A percentile compares a stretch with the other conserved stretches of the same genome.
Conservation (phyloP, 1,140 invertebrate genomes). For the Drosophila kurseongensis region DNA sequence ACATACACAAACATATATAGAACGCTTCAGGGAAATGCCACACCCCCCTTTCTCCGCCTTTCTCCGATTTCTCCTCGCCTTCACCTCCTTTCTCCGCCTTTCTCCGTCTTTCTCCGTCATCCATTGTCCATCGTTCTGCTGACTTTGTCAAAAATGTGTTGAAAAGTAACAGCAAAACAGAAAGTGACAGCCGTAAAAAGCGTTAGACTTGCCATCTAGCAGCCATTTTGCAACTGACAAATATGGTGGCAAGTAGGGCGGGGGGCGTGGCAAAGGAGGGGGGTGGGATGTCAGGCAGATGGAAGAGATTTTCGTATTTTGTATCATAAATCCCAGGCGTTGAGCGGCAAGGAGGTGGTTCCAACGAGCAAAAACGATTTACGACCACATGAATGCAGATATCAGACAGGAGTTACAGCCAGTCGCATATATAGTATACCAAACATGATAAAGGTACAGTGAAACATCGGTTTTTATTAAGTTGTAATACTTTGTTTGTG, state of each 20-base stretch:
- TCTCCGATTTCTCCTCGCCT: background rate
- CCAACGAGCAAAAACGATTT: conserved; percentile 37
- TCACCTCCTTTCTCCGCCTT: background rate
- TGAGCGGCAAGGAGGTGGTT: background rate
- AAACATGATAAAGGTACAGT: background rate
- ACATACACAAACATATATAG: conserved; percentile 15
- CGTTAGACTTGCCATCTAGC: conserved; percentile 45
- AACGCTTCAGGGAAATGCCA: conserved; percentile 5
- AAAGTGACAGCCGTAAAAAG: conserved; percentile 42
- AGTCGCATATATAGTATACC: conserved; percentile 2
- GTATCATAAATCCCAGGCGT: conserved; percentile 54
- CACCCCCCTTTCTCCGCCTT: background rate
- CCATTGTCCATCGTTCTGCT: conserved; percentile 34
- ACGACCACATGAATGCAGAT: conserved; percentile 36
- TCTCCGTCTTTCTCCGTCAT: background rate
- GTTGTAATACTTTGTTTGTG: no score
- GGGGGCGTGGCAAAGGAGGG: background rate
- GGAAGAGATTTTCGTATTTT: conserved; percentile 56
- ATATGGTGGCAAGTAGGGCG: conserved; percentile 21
- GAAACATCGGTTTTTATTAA: no score
- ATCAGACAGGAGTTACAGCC: conserved; percentile 21
- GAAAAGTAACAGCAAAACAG: conserved; percentile 57
- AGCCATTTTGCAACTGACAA: conserved; percentile 67
- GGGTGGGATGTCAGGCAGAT: background rate
- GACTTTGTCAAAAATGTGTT: conserved; percentile 69